phyloP scores from a whole-genome alignment of 2,797 vertebrate species.

The Acipenser oxyrinchus region DNA sequence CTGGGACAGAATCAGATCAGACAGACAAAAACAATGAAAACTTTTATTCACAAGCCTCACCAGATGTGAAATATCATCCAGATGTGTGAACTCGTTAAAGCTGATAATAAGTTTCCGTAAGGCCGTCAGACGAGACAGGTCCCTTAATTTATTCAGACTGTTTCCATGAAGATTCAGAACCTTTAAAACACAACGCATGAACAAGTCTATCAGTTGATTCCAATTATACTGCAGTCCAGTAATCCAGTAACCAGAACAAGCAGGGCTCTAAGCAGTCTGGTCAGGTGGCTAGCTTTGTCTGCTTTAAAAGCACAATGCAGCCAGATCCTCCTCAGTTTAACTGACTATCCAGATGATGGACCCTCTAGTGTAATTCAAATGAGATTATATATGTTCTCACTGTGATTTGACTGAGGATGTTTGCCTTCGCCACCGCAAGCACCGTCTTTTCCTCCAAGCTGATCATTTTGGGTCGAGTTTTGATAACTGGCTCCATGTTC shows the following conservation, averaged over 20 bases:
- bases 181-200: slow-evolving; percentile 26
- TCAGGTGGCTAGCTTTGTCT: too few relatives aligned
- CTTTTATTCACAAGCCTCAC: slow-evolving; percentile 40
- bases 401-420: slow-evolving; percentile 68
- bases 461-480: slow-evolving; percentile 54
- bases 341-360: too few relatives aligned
- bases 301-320: too few relatives aligned
- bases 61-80: slow-evolving; percentile 70
- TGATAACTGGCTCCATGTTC: slow-evolving; percentile 62
- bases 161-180: slow-evolving; percentile 75
- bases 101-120: slow-evolving; percentile 65
- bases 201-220: too few relatives aligned
- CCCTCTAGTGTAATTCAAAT: too few relatives aligned
- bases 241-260: too few relatives aligned
- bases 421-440: slow-evolving; percentile 57
- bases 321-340: too few relatives aligned
- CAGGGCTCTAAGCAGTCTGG: too few relatives aligned
- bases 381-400: slow-evolving; percentile 42
- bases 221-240: too few relatives aligned
- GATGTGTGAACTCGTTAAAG: slow-evolving; percentile 68
- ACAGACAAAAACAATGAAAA: too few relatives aligned
- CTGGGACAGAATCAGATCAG: too few relatives aligned
- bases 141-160: slow-evolving; percentile 64
- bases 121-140: slow-evolving; percentile 56
- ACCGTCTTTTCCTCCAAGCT: slow-evolving; percentile 64